Evolutionary conservation across 2,113 vertebrate genomes (phyloP).

Genomic region (Burhinus oedicnemus): DNA sequence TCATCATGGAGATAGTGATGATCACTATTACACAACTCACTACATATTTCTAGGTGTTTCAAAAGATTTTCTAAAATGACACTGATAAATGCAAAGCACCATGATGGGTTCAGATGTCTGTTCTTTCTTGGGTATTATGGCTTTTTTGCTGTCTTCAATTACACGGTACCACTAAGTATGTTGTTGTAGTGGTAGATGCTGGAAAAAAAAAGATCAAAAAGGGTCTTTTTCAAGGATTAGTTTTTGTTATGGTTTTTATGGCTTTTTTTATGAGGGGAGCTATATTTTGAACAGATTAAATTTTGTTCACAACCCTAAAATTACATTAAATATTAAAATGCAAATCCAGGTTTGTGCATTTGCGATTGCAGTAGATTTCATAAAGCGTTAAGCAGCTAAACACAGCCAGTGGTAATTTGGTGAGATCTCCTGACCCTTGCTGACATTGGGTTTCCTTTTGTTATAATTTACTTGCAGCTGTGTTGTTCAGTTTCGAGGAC

Average conservation of each 20-base stretch:
- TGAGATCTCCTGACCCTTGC: constrained; percentile 36
- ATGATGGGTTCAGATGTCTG: accelerated
- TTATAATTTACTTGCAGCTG: constrained; percentile 40
- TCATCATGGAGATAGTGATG: not conserved
- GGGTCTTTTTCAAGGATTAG: not conserved
- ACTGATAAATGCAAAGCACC: not conserved
- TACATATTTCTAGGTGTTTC: not conserved
- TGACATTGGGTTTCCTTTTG: constrained; percentile 26
- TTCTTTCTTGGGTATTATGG: not conserved
- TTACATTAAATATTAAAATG: constrained; percentile 9
- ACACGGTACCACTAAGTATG: not conserved
- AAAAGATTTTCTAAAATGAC: not conserved
- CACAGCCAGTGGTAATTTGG: constrained; percentile 34
- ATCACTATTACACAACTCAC: accelerated
- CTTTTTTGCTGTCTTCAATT: not conserved
- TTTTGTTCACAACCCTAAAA: not conserved
- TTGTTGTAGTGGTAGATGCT: not conserved
- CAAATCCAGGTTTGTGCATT: not conserved
- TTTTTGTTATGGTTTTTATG: not conserved
- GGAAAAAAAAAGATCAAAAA: not conserved
- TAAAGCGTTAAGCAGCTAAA: not conserved
- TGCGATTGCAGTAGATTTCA: not conserved
- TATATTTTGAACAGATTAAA: not conserved
- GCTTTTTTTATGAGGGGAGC: not conserved
- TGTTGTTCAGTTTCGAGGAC: constrained; percentile 47